Evolutionary conservation across 2,113 vertebrate species (phyloP).

Genomic region (Catharus fuscescens): DNA sequence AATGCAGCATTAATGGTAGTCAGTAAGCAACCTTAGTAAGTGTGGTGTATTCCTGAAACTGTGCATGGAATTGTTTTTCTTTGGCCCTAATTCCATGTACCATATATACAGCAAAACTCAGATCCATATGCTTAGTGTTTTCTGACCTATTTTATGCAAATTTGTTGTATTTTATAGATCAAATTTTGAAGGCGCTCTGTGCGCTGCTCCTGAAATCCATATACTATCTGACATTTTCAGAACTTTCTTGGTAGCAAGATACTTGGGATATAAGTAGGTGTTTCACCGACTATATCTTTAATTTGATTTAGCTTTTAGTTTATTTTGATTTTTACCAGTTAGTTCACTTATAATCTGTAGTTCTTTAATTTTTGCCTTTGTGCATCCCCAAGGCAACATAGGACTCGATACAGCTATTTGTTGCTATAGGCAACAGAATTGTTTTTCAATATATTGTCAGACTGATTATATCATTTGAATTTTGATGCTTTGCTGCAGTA

Average conservation of each 20-base stretch:
- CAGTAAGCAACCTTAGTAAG: neutral
- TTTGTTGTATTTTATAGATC: neutral
- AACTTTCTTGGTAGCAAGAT: neutral
- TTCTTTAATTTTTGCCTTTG: slow-evolving; percentile 4
- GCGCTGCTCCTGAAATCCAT: neutral
- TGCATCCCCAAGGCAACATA: neutral
- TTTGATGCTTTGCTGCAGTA: slow-evolving; percentile 27
- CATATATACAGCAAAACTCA: neutral
- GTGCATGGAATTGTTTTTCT: neutral
- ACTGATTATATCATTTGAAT: slow-evolving; percentile 1
- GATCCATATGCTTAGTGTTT: neutral
- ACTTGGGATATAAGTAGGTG: neutral
- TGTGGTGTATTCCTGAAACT: neutral
- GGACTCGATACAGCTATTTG: slow-evolving; percentile 11
- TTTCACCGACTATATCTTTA: neutral
- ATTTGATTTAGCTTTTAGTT: neutral
- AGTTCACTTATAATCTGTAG: neutral
- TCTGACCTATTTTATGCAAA: neutral
- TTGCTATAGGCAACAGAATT: slow-evolving; percentile 28
- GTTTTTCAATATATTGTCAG: slow-evolving; percentile 27
- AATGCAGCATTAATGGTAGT: neutral
- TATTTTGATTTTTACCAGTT: neutral
- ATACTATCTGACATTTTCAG: neutral
- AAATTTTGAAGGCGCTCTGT: neutral
- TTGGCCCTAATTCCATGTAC: neutral